Conservation (phyloP, 2,113 vertebrate genomes). For the Calidris pygmaea region DNA sequence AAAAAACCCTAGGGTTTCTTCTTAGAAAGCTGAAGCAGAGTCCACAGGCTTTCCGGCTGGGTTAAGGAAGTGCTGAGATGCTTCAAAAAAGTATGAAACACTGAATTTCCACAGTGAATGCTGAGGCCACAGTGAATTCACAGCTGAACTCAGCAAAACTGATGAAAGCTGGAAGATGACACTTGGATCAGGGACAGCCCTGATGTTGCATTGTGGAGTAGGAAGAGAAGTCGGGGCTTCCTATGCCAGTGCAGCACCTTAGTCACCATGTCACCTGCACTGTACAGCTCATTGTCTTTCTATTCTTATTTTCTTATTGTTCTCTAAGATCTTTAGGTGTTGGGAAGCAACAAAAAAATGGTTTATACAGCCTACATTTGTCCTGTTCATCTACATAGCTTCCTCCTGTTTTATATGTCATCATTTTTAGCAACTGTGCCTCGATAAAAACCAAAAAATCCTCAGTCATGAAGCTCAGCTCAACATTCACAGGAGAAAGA, state of each 20-base stretch:
- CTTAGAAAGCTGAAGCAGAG: not conserved
- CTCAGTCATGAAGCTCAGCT: not conserved
- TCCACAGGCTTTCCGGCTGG: not conserved
- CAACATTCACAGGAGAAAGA: not conserved
- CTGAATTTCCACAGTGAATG: not conserved
- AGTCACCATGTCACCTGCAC: not conserved
- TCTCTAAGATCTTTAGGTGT: not conserved
- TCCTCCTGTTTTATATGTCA: accelerated
- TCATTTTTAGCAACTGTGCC: not conserved
- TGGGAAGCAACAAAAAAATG: not conserved
- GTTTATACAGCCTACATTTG: not conserved
- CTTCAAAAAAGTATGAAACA: not conserved
- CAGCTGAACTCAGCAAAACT: not conserved
- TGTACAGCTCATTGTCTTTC: not conserved
- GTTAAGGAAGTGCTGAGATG: not conserved
- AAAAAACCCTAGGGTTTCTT: not conserved
- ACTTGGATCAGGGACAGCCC: not conserved
- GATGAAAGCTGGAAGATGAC: not conserved
- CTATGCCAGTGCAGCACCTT: not conserved
- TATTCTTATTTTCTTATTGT: not conserved
- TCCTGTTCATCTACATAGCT: not conserved
- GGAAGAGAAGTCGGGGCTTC: not conserved
- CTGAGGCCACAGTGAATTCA: not conserved
- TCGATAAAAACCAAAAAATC: not conserved
- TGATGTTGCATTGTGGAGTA: accelerated